Base-by-base conservation (phyloP, 2,797 vertebrate species). In the Oreonectes daqikongensis region DNA sequence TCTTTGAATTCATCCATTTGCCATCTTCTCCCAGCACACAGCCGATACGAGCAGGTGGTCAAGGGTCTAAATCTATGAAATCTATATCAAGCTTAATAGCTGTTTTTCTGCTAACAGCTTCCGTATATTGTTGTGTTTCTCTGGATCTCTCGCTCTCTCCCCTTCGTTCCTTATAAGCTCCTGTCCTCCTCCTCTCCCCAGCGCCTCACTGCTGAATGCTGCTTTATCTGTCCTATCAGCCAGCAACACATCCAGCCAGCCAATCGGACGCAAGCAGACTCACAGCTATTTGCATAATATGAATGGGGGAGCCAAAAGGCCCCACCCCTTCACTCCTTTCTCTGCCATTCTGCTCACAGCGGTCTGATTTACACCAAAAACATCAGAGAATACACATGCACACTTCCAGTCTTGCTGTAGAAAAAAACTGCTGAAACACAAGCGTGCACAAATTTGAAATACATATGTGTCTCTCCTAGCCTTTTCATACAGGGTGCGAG, bases 231-330 rank as follows among this genome's bases (percentile, higher is more conserved):
- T 83, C 88, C 88, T 83, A 83, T 89, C 89, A 90, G 83, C 85
- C 9, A 86, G 90, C 84, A 89, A 89, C 87, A 89, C 67, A 75
- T 50, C 64, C 75, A 38, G 69, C 30, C 88, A 86, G 84, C 90
- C 90, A 93, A 93, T 90, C 84, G 79, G 72, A 82, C 20, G 60
- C 85, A 74, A 80, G 83, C 85, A 81, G 88, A 87, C 84, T 86
- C 87, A 79, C 83, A 84, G 64, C 88, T 77, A 93, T 94, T 93
- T 92, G 87, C 90, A 94, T 90, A 88, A 87, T 87, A 86, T 88
- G 83, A 89, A 87, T 84, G 79, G 75, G 88, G 81, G 84, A 79
- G 82, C 22, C 22, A 67, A 17, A 83, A 78, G 26, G 78, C 80
- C 71, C 79, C 83, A 24, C 86, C 84, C 69, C 69, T 79, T 77